phyloP scores from a whole-genome alignment of 2,113 vertebrate species.

The Delphinus delphis region DNA sequence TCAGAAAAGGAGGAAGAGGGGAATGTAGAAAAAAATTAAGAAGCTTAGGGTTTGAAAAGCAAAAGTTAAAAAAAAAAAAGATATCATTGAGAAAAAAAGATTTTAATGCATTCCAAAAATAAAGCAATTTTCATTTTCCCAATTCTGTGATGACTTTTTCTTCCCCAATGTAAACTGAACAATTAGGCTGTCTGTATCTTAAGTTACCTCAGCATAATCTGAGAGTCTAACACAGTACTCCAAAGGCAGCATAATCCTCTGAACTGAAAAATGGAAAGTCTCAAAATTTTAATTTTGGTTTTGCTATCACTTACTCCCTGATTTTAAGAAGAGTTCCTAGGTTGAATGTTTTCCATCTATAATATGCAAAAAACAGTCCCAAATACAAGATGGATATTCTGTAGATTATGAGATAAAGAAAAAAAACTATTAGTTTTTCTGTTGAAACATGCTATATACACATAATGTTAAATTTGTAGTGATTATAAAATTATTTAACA shows the following conservation, averaged over 20 bases:
- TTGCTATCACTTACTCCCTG: not conserved
- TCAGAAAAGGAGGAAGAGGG: not conserved
- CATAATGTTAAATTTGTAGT: not conserved
- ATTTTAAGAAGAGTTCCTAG: conserved; percentile 2
- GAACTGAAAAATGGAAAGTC: not conserved
- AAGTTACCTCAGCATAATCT: not conserved
- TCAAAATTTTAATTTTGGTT: conserved; percentile 5
- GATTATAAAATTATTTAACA: conserved; percentile 18
- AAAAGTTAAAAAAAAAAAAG: not conserved
- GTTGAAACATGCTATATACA: not conserved
- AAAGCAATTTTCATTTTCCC: not conserved
- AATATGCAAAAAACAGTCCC: not conserved
- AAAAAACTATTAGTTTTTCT: not conserved
- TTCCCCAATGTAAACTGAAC: not conserved
- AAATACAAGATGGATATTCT: not conserved
- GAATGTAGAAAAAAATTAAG: not conserved
- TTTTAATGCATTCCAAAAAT: conserved; percentile 12
- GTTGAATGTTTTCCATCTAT: not conserved
- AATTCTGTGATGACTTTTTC: not conserved
- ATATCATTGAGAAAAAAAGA: not conserved
- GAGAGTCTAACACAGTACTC: not conserved
- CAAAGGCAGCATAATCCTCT: not conserved
- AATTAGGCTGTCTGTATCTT: not conserved
- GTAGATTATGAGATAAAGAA: not conserved
- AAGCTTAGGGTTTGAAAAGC: not conserved